Percentiles rank a stretch among this genome's conserved stretches.
Conservation (phyloP, 2,888 invertebrate species). For the Crocallis elinguaria region DNA sequence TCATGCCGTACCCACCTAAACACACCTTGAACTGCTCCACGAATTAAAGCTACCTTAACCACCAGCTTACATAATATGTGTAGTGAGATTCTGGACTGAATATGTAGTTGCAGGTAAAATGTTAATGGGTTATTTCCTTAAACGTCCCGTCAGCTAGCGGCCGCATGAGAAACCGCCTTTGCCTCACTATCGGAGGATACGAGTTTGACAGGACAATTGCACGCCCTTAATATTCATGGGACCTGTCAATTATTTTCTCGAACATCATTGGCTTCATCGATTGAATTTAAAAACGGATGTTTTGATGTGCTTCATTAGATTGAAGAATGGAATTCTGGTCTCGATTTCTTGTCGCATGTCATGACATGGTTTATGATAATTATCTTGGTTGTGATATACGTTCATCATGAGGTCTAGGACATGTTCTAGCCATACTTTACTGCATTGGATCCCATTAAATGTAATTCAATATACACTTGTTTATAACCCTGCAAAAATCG, state of each 20-base stretch:
- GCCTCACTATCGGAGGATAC: constrained; percentile 48
- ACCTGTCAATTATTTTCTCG: constrained; percentile 57
- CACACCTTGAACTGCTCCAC: constrained; percentile 26
- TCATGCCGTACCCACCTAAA: constrained; percentile 29
- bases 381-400: constrained; percentile 6
- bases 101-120: constrained; percentile 66
- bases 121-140: constrained; percentile 75
- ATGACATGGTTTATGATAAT: constrained; percentile 28
- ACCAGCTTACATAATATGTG: constrained; percentile 57
- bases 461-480: constrained; percentile 14
- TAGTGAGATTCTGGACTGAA: constrained; percentile 46
- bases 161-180: constrained; percentile 53
- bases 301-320: constrained; percentile 42
- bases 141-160: constrained; percentile 51
- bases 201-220: constrained; percentile 63
- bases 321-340: constrained; percentile 21
- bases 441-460: constrained; percentile 22
- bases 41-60: constrained; percentile 47
- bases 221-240: constrained; percentile 61
- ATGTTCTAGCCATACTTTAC: constrained; percentile 12
- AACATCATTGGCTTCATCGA: constrained; percentile 40
- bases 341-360: constrained; percentile 13
- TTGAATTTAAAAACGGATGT: constrained; percentile 41
- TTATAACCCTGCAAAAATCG: constrained; percentile 2
- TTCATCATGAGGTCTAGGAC: constrained; percentile 7